phyloP scores from a whole-genome alignment of 2,888 invertebrate genomes.

The Heliconius aoede region DNA sequence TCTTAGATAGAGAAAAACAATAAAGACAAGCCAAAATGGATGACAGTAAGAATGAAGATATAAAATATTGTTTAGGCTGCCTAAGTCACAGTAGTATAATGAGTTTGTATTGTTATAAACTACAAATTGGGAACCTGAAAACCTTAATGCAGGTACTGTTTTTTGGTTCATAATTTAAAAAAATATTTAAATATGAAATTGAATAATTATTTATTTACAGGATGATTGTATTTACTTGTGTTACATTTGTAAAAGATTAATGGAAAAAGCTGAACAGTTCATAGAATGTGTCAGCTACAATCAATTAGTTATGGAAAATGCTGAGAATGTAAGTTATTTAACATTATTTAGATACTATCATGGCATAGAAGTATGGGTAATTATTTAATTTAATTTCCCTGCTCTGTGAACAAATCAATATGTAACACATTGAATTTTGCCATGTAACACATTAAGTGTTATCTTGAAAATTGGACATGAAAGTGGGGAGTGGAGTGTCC shows the following conservation, averaged over 20 bases:
- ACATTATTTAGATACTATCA: not conserved
- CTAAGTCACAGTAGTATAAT: slow-evolving; percentile 55
- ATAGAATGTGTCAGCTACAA: slow-evolving; percentile 68
- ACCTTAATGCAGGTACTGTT: slow-evolving; percentile 63
- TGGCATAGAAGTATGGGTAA: not conserved
- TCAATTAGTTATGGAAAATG: slow-evolving; percentile 63
- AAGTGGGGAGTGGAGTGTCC: not conserved
- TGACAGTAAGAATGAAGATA: not conserved
- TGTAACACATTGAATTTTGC: no score
- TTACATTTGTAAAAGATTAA: slow-evolving; percentile 62
- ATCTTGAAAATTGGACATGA: not conserved
- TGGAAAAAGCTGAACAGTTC: slow-evolving; percentile 62
- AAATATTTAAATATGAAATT: not conserved
- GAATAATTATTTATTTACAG: slow-evolving; percentile 51
- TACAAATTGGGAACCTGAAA: slow-evolving; percentile 59
- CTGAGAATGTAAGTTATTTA: slow-evolving; percentile 59
- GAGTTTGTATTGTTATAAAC: slow-evolving; percentile 52
- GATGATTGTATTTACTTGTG: slow-evolving; percentile 60
- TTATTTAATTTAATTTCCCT: not conserved
- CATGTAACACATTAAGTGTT: no score
- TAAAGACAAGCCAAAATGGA: not conserved
- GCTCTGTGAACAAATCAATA: not conserved
- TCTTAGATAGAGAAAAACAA: not conserved
- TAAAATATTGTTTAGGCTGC: slow-evolving; percentile 60
- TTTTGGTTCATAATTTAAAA: not conserved